Conservation (phyloP, 2,113 vertebrate species). For the Lichenostomus cassidix region DNA sequence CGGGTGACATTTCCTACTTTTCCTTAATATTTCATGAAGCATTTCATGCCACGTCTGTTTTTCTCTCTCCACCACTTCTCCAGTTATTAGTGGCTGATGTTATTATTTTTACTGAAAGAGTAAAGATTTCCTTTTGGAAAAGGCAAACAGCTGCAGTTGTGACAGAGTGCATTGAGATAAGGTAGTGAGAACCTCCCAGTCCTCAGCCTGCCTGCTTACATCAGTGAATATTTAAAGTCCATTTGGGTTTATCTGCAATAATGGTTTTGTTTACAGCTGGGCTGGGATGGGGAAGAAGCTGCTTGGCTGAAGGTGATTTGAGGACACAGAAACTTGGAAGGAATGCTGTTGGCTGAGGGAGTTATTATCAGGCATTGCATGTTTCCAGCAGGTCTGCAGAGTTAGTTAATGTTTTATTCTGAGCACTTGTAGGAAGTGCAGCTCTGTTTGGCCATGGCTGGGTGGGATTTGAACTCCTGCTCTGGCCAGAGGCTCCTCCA, state of each 20-base stretch:
- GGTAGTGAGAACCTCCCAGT: neutral
- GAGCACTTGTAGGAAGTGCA: neutral
- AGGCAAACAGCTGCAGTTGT: neutral
- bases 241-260: neutral
- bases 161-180: neutral
- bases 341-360: neutral
- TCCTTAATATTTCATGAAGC: neutral
- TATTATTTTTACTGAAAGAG: neutral
- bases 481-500: neutral
- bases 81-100: rapidly evolving
- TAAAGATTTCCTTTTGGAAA: neutral
- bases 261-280: neutral
- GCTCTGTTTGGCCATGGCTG: neutral
- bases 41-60: neutral
- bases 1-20: neutral
- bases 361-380: neutral
- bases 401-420: neutral
- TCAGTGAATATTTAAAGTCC: neutral
- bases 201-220: neutral
- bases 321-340: neutral
- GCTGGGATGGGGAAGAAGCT: neutral
- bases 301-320: neutral
- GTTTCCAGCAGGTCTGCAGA: slow-evolving; percentile 16
- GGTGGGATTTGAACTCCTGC: rapidly evolving
- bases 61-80: neutral